A percentile compares a stretch with the other conserved stretches of the same genome.
phyloP scores from a whole-genome alignment of 2,113 vertebrate genomes.

The Pedetes capensis region DNA sequence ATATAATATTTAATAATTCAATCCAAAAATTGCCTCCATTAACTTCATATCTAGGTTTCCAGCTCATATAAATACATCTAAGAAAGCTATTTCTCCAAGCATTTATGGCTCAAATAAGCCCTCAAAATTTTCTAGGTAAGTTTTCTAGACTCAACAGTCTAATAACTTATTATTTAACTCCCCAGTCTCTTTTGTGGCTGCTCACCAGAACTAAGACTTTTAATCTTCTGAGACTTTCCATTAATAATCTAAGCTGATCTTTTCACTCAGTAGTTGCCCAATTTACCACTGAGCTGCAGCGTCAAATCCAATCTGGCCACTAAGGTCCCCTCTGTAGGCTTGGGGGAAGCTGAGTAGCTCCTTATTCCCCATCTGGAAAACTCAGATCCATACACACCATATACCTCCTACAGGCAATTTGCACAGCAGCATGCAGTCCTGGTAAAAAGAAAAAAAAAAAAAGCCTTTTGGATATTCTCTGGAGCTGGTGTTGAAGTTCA shows the following conservation, averaged over 20 bases:
- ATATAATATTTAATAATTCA: neutral
- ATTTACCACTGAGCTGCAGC: neutral
- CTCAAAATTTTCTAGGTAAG: neutral
- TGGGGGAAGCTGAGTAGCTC: neutral
- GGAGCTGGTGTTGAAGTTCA: conserved; percentile 48
- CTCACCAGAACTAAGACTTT: neutral
- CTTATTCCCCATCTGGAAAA: conserved; percentile 49
- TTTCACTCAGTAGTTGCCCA: conserved; percentile 23
- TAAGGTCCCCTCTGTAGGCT: neutral
- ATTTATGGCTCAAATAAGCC: neutral
- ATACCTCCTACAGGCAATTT: conserved; percentile 64
- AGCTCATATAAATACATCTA: neutral
- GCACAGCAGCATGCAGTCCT: conserved; percentile 62
- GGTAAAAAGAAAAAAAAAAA: conserved; percentile 56
- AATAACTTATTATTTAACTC: conserved; percentile 20
- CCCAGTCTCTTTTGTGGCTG: neutral
- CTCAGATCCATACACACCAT: neutral
- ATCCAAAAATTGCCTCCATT: neutral
- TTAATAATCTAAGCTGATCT: conserved; percentile 40
- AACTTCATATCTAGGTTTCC: neutral
- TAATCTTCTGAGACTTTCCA: neutral
- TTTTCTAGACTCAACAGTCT: neutral
- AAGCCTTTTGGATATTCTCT: conserved; percentile 55
- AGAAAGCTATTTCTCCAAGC: neutral
- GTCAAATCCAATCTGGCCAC: neutral